Conservation (phyloP, 2,113 vertebrate species). For the Atlantisia rogersi region DNA sequence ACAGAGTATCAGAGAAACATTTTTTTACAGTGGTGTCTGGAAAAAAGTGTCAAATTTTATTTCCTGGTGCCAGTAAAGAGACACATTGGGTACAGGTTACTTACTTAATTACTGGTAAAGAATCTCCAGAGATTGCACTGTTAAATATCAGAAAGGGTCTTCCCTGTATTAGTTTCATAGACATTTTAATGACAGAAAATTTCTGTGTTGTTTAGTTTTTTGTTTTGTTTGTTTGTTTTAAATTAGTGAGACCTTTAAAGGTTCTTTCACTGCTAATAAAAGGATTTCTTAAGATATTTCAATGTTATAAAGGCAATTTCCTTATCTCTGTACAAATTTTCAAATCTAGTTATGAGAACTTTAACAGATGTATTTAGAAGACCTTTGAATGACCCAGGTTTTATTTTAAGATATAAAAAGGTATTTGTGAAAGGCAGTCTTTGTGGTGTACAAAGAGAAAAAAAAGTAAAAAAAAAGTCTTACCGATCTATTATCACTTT, state of each 20-base stretch:
- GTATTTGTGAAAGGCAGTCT: background rate
- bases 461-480: background rate
- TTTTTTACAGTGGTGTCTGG: background rate
- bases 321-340: background rate
- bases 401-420: background rate
- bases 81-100: fast-evolving
- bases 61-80: background rate
- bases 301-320: background rate
- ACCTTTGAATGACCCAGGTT: background rate
- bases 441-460: background rate
- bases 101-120: background rate
- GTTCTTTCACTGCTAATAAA: background rate
- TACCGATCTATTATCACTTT: background rate
- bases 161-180: background rate
- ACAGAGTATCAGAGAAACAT: background rate
- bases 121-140: background rate
- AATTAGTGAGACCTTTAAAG: background rate
- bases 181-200: background rate
- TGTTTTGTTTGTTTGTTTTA: background rate
- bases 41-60: background rate
- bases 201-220: no score
- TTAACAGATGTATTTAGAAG: background rate
- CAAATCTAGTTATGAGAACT: background rate
- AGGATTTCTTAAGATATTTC: background rate
- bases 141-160: background rate